A percentile compares a stretch with the other conserved stretches of the same genome.
phyloP scores from a whole-genome alignment of 2,113 vertebrate species.

The Lota lota region DNA sequence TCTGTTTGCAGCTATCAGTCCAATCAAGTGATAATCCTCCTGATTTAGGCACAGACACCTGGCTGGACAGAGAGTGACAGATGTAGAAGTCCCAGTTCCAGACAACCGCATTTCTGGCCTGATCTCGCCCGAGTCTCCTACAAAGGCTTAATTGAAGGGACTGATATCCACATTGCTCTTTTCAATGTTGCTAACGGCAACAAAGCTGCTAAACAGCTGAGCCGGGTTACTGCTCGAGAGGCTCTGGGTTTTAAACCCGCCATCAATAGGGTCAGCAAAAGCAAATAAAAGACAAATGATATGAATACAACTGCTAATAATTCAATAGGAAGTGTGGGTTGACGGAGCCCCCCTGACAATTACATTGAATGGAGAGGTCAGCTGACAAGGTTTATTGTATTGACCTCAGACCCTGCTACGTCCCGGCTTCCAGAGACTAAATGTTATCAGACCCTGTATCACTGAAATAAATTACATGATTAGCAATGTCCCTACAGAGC shows the following conservation, averaged over 20 bases:
- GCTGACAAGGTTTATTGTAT: conserved; percentile 67
- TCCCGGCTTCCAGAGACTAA: conserved; percentile 50
- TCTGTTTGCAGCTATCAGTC: conserved; percentile 58
- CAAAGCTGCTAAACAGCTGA: conserved; percentile 70
- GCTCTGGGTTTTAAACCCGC: conserved; percentile 55
- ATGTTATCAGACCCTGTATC: conserved; percentile 60
- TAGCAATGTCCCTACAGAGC: too few species aligned
- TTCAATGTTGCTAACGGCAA: conserved; percentile 67
- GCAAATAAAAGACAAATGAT: conserved; percentile 71
- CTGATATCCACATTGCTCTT: conserved; percentile 72
- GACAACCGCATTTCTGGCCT: conserved; percentile 32
- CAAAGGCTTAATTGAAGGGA: conserved; percentile 59
- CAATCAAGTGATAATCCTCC: conserved; percentile 69
- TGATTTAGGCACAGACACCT: conserved; percentile 71
- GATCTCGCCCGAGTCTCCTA: conserved; percentile 42
- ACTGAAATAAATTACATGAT: conserved; percentile 1
- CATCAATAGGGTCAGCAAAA: conserved; percentile 66
- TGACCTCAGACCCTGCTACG: conserved; percentile 44
- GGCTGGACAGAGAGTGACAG: conserved; percentile 67
- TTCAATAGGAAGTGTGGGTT: conserved; percentile 65
- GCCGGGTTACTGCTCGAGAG: conserved; percentile 64
- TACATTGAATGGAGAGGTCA: conserved; percentile 56
- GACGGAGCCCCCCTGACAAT: conserved; percentile 62
- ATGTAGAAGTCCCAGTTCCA: conserved; percentile 62
- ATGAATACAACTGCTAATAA: conserved; percentile 71